Percentiles rank a stretch among this genome's conserved stretches.
phyloP scores from a whole-genome alignment of 1,140 invertebrate genomes.

The Drosophila neocordata region DNA sequence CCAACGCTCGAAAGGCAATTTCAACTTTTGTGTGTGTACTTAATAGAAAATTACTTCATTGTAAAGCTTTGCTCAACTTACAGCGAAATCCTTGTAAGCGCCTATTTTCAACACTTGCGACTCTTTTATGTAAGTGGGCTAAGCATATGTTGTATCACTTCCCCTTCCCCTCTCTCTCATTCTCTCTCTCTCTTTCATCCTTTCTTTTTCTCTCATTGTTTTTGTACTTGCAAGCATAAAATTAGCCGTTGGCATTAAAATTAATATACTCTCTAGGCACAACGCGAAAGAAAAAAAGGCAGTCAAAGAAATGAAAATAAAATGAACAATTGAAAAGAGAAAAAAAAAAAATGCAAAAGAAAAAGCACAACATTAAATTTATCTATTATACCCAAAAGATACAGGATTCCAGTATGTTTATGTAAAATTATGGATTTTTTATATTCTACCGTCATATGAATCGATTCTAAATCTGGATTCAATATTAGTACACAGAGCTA shows the following conservation, averaged over 20 bases:
- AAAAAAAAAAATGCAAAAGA: not conserved
- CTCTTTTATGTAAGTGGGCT: slow-evolving; percentile 45
- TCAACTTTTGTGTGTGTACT: slow-evolving; percentile 70
- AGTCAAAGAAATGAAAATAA: not conserved
- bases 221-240: slow-evolving; percentile 8
- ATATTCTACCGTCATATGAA: slow-evolving; percentile 1
- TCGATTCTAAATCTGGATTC: slow-evolving; percentile 32
- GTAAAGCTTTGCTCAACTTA: slow-evolving; percentile 31
- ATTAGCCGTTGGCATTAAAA: slow-evolving; percentile 19
- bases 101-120: slow-evolving; percentile 69
- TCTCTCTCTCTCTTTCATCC: too few species aligned
- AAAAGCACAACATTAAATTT: too few species aligned
- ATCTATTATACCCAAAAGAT: too few species aligned
- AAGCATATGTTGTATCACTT: slow-evolving; percentile 32
- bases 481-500: slow-evolving; percentile 63
- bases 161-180: too few species aligned
- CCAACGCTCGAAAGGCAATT: slow-evolving; percentile 58
- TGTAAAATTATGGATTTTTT: not conserved
- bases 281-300: too few species aligned
- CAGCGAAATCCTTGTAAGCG: slow-evolving; percentile 41
- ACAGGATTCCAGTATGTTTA: too few species aligned
- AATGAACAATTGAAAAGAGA: not conserved
- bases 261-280: slow-evolving; percentile 21
- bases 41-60: slow-evolving; percentile 78
- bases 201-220: slow-evolving; percentile 21